Evolutionary conservation across 2,113 vertebrate species (phyloP), one percentile per base, ranked within the genome.

Genomic region (Phocoena sinus): DNA sequence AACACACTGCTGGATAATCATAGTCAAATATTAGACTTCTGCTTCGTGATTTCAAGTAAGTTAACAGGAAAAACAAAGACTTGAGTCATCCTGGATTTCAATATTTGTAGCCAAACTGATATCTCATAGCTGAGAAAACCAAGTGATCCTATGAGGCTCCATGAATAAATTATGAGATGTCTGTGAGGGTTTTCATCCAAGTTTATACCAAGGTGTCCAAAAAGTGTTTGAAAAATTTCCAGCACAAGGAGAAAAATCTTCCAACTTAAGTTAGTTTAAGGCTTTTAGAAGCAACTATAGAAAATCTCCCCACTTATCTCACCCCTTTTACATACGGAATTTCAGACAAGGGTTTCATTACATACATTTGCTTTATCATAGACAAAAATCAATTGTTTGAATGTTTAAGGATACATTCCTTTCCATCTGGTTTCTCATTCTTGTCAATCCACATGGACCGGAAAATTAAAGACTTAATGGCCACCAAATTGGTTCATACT

Each of bases 41-140:
- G 47, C 31, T 94, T 93, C 76, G 63, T 85, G 60, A 85, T 84
- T 89, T 85, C 79, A 62, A 91, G 44, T 63, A 92, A 85, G 31
- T 94, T 96, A 96, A 86, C 6, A 60, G 8, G 77, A 91, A 91
- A 96, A 91, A 47, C 21, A 83, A 89, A 95, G 26, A 87, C 9
- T 89, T 79, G 44, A 91, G 93, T 91, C 90, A 71, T 56, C 73
- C 14, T 68, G 21, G 36, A 91, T 84, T 97, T 58, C 94, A 90
- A 87, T 88, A 90, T 79, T 87, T 96, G 50, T 86, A 88, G 18
- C 56, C 50, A 96, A 86, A 63, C 67, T 74, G 53, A 21, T 47
- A 25, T 41, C 21, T 91, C 91, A 81, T 63, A 90, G 41, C 36
- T 83, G 68, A 92, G 38, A 90, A 96, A 94, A 79, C 21, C 36